Evolutionary conservation across 2,888 invertebrate species (phyloP), one percentile per base, ranked within the genome.

Genomic region (Octonoba sinensis): DNA sequence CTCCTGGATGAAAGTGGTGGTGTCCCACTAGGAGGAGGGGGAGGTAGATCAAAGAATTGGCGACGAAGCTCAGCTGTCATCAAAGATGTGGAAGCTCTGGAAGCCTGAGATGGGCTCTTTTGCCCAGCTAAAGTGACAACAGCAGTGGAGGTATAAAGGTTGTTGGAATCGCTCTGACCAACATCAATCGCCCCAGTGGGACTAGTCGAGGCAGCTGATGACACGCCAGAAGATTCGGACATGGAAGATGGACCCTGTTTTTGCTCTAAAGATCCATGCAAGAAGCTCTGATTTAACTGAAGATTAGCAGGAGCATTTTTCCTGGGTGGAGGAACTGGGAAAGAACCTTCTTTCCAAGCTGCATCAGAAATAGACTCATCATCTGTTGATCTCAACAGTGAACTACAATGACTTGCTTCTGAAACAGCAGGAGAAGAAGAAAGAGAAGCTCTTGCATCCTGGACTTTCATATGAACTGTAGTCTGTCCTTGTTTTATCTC

Each of bases 31-130:
- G 73, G 46, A 2, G 62, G n/a, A 12, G 66, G 67, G 12, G 82
- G 72, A 12, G 83, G 78, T 4, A 77, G n/a, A 12, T 83, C 83
- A 49, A 83, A 83, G 64, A 83, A 83, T 57, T 83, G 83, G 6
- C 83, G 57, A 16, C 83, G 51, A 20, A 83, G 20, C 24, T 83
- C 83, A 13, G 83, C 78, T 1, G 78, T 83, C 60, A 72, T 71
- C 1, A 77, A 73, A 15, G 82, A 76, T 2, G 82, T 73, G 13
- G 78, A 74, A 11, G 65, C 69, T n/a, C 83, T 56, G 12, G 60
- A 20, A n/a, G 20, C 15, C 1, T 75, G 74, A 2, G 66, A 54
- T 1, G 71, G 77, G 54, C 71, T 78, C 44, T 83, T 77, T 24
- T 82, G 82, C 11, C 75, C 75, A 44, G 75, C 69, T 8, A 83